Conservation (phyloP, 2,113 vertebrate species). For the Platichthys flesus region DNA sequence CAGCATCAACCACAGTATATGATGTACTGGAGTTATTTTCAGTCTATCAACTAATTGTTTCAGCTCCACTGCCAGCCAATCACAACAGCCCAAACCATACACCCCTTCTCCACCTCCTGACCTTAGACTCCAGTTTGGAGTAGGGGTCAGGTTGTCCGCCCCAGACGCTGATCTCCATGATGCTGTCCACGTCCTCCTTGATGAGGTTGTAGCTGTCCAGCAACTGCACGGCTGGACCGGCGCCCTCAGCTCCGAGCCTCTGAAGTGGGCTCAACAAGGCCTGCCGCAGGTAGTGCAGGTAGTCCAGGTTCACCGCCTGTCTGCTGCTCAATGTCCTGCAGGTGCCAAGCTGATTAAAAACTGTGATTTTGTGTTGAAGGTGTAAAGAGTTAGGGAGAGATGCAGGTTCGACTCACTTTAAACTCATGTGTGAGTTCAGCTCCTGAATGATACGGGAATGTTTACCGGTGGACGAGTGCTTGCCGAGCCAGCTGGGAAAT, state of each 20-base stretch:
- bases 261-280: slow-evolving; percentile 87
- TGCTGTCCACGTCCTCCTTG: slow-evolving; percentile 94
- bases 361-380: neutral
- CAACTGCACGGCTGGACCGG: slow-evolving; percentile 83
- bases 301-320: slow-evolving; percentile 91
- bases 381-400: neutral
- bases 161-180: slow-evolving; percentile 94
- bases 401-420: slow-evolving; percentile 83
- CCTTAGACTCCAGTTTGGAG: slow-evolving; percentile 95
- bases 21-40: too few species aligned
- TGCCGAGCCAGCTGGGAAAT: slow-evolving; percentile 97
- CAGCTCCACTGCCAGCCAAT: neutral
- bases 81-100: neutral
- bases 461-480: slow-evolving; percentile 89
- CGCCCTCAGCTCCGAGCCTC: slow-evolving; percentile 85
- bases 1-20: too few species aligned
- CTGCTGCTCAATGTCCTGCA: slow-evolving; percentile 89
- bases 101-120: slow-evolving; percentile 57
- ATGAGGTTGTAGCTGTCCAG: slow-evolving; percentile 93
- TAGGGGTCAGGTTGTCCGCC: slow-evolving; percentile 90
- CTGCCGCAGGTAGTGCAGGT: slow-evolving; percentile 86
- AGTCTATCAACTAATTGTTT: too few species aligned
- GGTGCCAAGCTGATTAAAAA: neutral
- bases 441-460: slow-evolving; percentile 92
- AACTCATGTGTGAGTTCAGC: slow-evolving; percentile 91